phyloP scores from a whole-genome alignment of 2,888 invertebrate species.

The Protophormia terraenovae region DNA sequence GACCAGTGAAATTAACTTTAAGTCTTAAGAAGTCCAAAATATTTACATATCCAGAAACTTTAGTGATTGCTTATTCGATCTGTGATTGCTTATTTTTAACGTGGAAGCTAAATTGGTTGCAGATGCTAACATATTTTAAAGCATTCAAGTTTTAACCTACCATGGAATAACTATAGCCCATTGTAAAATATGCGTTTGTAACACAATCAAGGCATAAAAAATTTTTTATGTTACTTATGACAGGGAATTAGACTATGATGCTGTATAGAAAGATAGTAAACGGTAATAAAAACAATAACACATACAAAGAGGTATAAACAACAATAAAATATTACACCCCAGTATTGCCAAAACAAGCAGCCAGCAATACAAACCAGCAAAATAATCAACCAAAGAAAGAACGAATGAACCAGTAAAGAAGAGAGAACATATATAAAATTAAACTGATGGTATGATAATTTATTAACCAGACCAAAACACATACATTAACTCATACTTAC shows the following conservation, averaged over 20 bases:
- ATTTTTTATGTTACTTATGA: conserved; percentile 46
- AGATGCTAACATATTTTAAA: neutral
- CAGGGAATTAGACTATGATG: conserved; percentile 37
- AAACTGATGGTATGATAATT: conserved; percentile 69
- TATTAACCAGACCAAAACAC: conserved; percentile 67
- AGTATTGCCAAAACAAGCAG: conserved; percentile 2
- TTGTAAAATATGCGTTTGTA: neutral
- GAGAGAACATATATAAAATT: conserved; percentile 36
- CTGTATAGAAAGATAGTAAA: conserved; percentile 16
- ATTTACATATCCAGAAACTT: no score
- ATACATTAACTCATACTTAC: conserved; percentile 42
- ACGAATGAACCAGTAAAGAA: conserved; percentile 27
- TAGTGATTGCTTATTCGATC: no score
- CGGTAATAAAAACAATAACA: conserved; percentile 2
- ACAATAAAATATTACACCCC: conserved; percentile 4
- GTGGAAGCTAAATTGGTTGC: no score
- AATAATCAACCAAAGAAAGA: conserved; percentile 16
- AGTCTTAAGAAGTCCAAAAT: no score
- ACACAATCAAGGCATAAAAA: conserved; percentile 2
- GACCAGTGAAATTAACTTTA: no score
- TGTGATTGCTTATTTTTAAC: no score
- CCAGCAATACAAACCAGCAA: neutral
- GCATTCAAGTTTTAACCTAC: neutral
- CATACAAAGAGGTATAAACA: neutral
- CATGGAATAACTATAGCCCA: neutral